A percentile compares a stretch with the other conserved stretches of the same genome.
phyloP scores from a whole-genome alignment of 2,797 vertebrate species.

The Micrastur ruficollis region DNA sequence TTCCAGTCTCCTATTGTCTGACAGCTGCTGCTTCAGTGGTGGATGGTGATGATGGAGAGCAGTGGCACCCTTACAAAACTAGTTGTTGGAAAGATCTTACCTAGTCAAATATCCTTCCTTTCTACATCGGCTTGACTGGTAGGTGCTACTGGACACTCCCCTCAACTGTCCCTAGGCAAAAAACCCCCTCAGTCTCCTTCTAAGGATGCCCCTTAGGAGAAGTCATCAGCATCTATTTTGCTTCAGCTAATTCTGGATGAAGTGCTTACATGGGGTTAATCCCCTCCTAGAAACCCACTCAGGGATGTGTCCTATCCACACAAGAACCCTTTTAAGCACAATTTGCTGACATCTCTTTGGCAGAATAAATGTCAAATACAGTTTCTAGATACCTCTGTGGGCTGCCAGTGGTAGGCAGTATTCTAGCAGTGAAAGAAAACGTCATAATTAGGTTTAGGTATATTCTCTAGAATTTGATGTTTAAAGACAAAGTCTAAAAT shows the following conservation, averaged over 20 bases:
- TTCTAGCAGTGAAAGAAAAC: not conserved
- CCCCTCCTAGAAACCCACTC: not conserved
- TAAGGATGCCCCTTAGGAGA: not conserved
- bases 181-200: accelerated
- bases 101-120: not conserved
- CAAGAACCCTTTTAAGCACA: not conserved
- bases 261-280: not conserved
- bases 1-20: not conserved
- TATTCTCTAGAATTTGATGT: not conserved
- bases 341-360: not conserved
- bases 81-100: not conserved
- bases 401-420: not conserved
- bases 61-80: not conserved
- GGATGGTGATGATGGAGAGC: not conserved
- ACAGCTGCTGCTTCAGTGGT: not conserved
- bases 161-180: not conserved
- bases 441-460: not conserved
- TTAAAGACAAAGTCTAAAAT: not conserved
- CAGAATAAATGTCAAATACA: not conserved
- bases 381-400: not conserved
- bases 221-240: not conserved
- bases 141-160: not conserved
- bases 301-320: not conserved
- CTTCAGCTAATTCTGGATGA: not conserved
- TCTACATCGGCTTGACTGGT: not conserved